These are phyloP conservation scores for Neosilurus hyrtlii DNA, from an alignment of 2,797 vertebrate genomes.

Conservation along the genomic window DNA sequence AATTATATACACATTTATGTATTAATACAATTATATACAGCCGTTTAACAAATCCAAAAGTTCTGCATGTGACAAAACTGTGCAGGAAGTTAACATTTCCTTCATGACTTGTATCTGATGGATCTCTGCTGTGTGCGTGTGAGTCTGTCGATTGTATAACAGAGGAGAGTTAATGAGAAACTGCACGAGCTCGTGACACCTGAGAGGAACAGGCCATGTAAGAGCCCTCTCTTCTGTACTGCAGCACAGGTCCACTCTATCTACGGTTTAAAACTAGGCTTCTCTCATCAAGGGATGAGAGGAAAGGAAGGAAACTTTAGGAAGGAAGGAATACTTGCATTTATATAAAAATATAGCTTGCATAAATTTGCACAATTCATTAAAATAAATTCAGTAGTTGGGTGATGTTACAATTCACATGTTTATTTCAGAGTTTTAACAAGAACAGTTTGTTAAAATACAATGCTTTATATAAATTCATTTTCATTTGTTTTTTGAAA, in stretches of 20 bases:
- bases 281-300: not conserved
- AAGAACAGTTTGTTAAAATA: not conserved
- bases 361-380: not conserved
- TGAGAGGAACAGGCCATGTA: not conserved
- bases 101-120: not conserved
- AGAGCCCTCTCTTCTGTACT: not conserved
- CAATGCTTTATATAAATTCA: not conserved
- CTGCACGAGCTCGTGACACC: not conserved
- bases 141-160: not conserved
- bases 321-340: too few species aligned
- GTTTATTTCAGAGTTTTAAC: not conserved
- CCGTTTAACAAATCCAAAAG: not conserved
- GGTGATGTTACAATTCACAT: not conserved
- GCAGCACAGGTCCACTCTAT: not conserved
- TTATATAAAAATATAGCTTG: not conserved
- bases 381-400: not conserved
- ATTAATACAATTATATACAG: not conserved
- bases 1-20: not conserved
- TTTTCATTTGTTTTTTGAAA: conserved; percentile 3
- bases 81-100: not conserved
- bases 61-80: not conserved
- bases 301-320: too few species aligned
- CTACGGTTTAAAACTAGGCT: not conserved
- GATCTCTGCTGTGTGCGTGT: not conserved
- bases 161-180: not conserved